Base-by-base conservation (phyloP, 2,797 vertebrate species). In the Melanitta fusca region DNA sequence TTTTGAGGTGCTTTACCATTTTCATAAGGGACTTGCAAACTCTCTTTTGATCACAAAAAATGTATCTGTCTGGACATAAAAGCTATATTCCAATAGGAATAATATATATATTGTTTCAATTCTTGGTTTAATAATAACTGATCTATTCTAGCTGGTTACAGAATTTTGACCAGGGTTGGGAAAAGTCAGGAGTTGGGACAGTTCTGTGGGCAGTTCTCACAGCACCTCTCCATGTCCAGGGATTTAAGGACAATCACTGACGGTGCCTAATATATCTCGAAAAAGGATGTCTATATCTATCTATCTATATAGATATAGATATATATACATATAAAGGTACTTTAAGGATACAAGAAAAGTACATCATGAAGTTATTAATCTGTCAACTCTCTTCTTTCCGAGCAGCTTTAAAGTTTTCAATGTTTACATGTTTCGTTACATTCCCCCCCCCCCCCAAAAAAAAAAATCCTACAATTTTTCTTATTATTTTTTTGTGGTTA, bases 101-200 rank as follows among this genome's bases (percentile, higher is more conserved):
- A 9, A 32, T 22, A 36, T 13, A 32, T 28, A 78, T 13, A 12
- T 65, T 53, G 38, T 27, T 74, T 78, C 32, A 58, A 0, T 62
- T 89, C 34, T 58, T 86, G 11, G 66, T 74, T 84, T 88, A 74
- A 53, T 54, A 22, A 5, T 78, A 58, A 41, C 11, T 80, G 49
- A 21, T 24, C 53, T 81, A n/a, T 93, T 65, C 54, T 62, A 95
- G 79, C 65, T 97, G 19, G 79, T 97, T 16, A 57, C 87, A 41
- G 93, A 81, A 95, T 88, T 96, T 96, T 77, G 93, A 87, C n/a
- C 81, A 95, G 66, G 90, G 89, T 34, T 62, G 83, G 47, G 91
- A 96, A 56, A 81, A 93, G 49, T 78, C 80, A 28, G 95, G 88
- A 72, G 75, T 77, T 43, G 93, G 95, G 62, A 27, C 85, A 69